Evolutionary conservation across 2,888 invertebrate genomes (phyloP), one percentile per base, ranked within the genome.

Genomic region (Megalurothrips usitatus): DNA sequence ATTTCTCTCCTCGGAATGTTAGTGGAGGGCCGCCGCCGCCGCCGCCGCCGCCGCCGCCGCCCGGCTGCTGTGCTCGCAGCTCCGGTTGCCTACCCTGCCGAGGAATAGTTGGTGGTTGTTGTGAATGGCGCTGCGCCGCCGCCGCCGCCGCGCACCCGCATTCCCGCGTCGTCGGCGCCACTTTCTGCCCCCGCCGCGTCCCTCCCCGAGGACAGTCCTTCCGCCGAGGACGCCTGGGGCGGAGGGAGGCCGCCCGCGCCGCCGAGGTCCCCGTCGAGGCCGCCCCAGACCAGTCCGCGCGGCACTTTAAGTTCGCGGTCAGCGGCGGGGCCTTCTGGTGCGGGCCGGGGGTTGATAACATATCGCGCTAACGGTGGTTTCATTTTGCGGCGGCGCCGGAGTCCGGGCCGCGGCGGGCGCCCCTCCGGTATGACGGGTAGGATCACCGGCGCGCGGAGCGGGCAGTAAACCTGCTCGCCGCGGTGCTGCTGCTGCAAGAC

Each of bases 1-100:
- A 75, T 75, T 75, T 75, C 68, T 75, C 68, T n/a, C 68, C 68
- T 23, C 68, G 68, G 68, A 75, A 75, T 75, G 68, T 75, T 75
- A 75, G 68, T 75, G 68, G 68, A 12, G 68, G 68, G 68, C 58
- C 2, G 58, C 58, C 58, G 17, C 12, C 58, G 0, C 58, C 58
- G 0, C 17, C 58, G 34, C 34, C 6, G 34, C 34, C 34, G 34
- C 34, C 34, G 6, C 58, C 58, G 1, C 58, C 17, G 19, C 58
- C 14, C 34, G 3, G 34, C 34, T 6, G 58, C n/a, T 26, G 26
- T 75, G 68, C 26, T 75, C 34, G 34, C 58, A 58, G 58, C 34
- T 43, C 58, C 58, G 68, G 68, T 75, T 75, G 68, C 68, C 68
- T 75, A 75, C 68, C 68, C 68, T 75, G 68, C 26, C 26, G 68